Evolutionary conservation across 2,113 vertebrate genomes (phyloP).

Genomic region (Chionis minor): DNA sequence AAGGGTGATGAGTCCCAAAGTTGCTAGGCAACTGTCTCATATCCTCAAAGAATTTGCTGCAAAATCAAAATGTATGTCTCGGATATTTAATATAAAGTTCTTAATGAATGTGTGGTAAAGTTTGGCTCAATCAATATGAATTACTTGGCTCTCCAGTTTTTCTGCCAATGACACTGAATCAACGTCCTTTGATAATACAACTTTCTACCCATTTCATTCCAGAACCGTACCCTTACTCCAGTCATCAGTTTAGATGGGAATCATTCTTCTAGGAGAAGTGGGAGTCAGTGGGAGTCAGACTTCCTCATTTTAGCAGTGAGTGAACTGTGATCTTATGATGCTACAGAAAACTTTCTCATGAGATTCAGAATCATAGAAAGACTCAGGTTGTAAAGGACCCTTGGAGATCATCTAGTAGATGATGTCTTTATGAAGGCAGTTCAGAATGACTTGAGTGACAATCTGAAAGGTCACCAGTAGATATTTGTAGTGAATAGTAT

Average conservation of each 20-base stretch:
- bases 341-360: neutral
- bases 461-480: neutral
- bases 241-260: neutral
- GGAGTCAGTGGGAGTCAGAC: neutral
- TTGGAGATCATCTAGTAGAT: neutral
- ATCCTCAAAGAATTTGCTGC: slow-evolving; percentile 41
- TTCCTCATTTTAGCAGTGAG: neutral
- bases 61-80: slow-evolving; percentile 44
- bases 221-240: neutral
- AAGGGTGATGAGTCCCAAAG: slow-evolving; percentile 24
- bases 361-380: neutral
- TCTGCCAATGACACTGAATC: neutral
- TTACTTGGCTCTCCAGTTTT: slow-evolving; percentile 19
- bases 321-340: neutral
- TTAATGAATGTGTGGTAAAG: slow-evolving; percentile 35
- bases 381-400: neutral
- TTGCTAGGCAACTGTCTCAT: slow-evolving; percentile 23
- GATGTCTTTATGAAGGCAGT: neutral
- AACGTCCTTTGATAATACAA: neutral
- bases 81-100: slow-evolving; percentile 33
- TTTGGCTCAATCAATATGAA: slow-evolving; percentile 36
- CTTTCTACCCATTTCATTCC: neutral
- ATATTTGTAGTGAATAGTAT: neutral
- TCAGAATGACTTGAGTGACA: neutral
- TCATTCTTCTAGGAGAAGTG: neutral